phyloP scores from a whole-genome alignment of 2,888 invertebrate genomes.

The Sepioteuthis lessoniana region DNA sequence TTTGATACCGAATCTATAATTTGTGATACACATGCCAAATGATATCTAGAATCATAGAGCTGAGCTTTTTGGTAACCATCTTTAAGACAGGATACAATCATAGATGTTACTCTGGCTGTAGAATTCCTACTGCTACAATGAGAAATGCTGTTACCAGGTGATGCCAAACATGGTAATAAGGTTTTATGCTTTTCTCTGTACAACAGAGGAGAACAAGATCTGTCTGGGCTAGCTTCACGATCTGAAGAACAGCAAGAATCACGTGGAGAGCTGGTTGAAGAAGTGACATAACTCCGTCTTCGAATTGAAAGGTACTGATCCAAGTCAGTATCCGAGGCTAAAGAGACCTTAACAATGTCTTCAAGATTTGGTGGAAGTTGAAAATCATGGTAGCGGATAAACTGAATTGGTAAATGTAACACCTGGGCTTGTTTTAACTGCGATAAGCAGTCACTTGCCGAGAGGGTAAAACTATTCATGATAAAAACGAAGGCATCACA shows the following conservation, averaged over 20 bases:
- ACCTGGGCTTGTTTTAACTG: constrained; percentile 36
- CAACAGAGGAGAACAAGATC: constrained; percentile 33
- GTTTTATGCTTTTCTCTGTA: background rate
- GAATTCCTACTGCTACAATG: background rate
- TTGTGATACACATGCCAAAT: background rate
- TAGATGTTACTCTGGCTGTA: background rate
- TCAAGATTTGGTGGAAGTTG: background rate
- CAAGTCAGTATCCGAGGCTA: background rate
- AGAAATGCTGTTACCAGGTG: background rate
- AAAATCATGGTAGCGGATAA: constrained; percentile 41
- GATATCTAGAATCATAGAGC: background rate
- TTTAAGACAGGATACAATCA: background rate
- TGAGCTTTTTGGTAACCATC: constrained; percentile 37
- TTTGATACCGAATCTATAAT: constrained; percentile 36
- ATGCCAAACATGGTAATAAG: background rate
- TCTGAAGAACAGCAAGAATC: background rate
- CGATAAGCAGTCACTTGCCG: background rate
- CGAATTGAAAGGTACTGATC: constrained; percentile 35
- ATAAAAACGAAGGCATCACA: constrained; percentile 41
- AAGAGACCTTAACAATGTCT: constrained; percentile 14
- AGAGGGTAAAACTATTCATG: background rate
- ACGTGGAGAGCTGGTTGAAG: background rate
- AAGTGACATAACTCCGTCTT: constrained; percentile 11
- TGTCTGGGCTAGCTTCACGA: background rate
- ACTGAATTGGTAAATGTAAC: background rate